A percentile compares a stretch with the other conserved stretches of the same genome.
These are phyloP conservation scores for Aulostomus chinensis DNA, from an alignment of 2,797 vertebrate species.

Conservation along the genomic window DNA sequence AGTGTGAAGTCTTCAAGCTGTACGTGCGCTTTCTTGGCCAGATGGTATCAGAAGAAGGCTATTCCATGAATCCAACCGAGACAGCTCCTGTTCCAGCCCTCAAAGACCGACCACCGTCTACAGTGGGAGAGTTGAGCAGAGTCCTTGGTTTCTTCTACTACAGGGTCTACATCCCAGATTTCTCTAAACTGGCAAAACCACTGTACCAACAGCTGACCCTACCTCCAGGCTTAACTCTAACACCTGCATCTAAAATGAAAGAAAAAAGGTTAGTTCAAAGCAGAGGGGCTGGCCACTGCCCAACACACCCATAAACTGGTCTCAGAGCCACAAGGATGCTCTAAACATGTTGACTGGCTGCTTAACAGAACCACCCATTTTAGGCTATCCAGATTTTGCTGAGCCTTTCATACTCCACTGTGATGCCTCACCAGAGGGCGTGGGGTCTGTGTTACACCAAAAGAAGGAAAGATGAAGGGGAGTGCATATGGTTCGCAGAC, in stretches of 20 bases:
- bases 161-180: slow-evolving; percentile 9
- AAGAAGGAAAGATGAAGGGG: too few species aligned
- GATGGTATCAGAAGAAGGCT: slow-evolving; percentile 13
- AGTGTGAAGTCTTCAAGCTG: slow-evolving; percentile 15
- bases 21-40: slow-evolving; percentile 8
- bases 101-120: background rate
- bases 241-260: slow-evolving; percentile 1
- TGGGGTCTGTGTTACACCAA: too few species aligned
- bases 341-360: background rate
- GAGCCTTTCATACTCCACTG: too few species aligned
- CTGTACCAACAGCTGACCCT: slow-evolving; percentile 10
- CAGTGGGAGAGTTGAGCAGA: slow-evolving; percentile 9
- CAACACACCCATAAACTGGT: background rate
- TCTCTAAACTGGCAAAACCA: slow-evolving; percentile 12
- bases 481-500: too few species aligned
- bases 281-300: background rate
- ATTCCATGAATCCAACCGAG: slow-evolving; percentile 16
- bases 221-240: background rate
- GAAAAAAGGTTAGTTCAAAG: background rate
- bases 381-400: too few species aligned
- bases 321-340: background rate
- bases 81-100: slow-evolving; percentile 5
- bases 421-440: too few species aligned
- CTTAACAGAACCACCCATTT: background rate
- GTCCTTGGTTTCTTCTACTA: slow-evolving; percentile 23